Base-by-base conservation (phyloP, 2,797 vertebrate species). In the Phoxinus dragarum region DNA sequence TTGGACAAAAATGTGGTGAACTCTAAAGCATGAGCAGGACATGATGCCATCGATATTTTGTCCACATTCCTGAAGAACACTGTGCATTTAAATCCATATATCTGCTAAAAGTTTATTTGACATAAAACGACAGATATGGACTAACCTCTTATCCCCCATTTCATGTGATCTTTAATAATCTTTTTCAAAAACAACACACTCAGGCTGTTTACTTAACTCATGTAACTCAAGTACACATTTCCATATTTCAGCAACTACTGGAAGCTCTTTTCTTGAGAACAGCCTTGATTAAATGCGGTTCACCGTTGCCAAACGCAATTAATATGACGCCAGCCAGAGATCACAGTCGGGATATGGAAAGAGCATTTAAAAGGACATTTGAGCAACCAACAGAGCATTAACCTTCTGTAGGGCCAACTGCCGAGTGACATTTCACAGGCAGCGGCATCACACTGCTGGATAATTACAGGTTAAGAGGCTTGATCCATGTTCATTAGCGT, bases 381-480 rank as follows among this genome's bases (percentile, higher is more conserved):
- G 86, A 84, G 81, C n/a, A 54, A 77, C 42, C 82, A 47, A 52
- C 76, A 74, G 86, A 81, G 88, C 64, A 82, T 77, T 86, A 52
- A 68, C 78, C 74, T 81, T 81, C 66, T 71, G 85, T 69, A 83
- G 71, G 47, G 23, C 84, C 84, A 85, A 76, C 86, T 44, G 17
- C 73, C 34, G 56, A 14, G 54, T 82, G 86, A 89, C 80, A 80
- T 88, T 90, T 72, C 87, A 87, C 52, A 31, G 74, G 61, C 27
- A 36, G 80, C 3, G 17, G 49, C 64, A 34, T 76, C 68, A 67
- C 42, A 71, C 61, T 23, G 81, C 71, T 76, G 69, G 34, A 34
- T 69, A 84, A 84, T 77, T 67, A 67, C 72, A 54, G 59, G 21
- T 52, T 7, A 75, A 38, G 31, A 36, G 73, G 73, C 47, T 54